Evolutionary conservation across 2,113 vertebrate species (phyloP).

Genomic region (Columba janthina): DNA sequence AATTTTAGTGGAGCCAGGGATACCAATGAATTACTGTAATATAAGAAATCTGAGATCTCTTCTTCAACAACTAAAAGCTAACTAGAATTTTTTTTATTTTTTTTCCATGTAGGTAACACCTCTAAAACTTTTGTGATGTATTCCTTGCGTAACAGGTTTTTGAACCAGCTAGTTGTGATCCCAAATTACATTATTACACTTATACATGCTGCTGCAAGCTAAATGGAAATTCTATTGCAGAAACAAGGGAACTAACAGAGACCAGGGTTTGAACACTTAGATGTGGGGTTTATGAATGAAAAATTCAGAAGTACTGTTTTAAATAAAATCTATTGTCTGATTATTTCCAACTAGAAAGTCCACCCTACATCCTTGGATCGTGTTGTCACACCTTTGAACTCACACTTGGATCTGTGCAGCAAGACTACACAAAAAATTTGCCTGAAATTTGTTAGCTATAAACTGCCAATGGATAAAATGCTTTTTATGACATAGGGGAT

Average conservation of each 20-base stretch:
- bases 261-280: not conserved
- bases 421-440: not conserved
- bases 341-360: not conserved
- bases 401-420: not conserved
- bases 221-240: not conserved
- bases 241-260: not conserved
- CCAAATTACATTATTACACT: not conserved
- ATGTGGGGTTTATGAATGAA: not conserved
- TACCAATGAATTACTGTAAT: not conserved
- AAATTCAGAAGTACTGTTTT: not conserved
- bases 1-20: not conserved
- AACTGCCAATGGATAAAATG: not conserved
- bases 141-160: not conserved
- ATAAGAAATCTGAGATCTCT: not conserved
- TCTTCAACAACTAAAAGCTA: not conserved
- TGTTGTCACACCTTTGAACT: not conserved
- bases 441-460: not conserved
- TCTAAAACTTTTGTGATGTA: not conserved
- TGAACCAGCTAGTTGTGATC: not conserved
- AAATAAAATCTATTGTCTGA: not conserved
- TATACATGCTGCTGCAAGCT: not conserved
- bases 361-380: not conserved
- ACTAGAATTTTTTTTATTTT: not conserved
- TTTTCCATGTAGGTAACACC: not conserved
- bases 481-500: not conserved